Conservation (phyloP, 2,113 vertebrate species). For the Microcebus jonahi region DNA sequence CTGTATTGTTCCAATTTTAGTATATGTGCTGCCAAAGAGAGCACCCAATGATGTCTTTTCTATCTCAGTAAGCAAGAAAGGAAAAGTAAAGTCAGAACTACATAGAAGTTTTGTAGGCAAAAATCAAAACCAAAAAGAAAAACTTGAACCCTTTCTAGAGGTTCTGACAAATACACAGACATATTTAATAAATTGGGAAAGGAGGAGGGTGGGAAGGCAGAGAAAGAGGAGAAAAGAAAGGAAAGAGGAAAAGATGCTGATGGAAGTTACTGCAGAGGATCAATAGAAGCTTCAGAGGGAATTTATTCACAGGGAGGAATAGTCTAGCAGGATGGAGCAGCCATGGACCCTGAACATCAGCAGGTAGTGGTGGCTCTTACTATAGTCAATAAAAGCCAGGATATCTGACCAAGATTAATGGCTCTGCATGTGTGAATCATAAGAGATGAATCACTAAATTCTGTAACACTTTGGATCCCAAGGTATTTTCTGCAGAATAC, state of each 20-base stretch:
- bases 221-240: background rate
- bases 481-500: background rate
- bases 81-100: background rate
- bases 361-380: background rate
- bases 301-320: background rate
- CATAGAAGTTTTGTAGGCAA: background rate
- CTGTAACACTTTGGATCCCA: background rate
- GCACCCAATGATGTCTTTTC: background rate
- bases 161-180: background rate
- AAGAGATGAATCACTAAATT: conserved; percentile 29
- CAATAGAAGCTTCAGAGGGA: conserved; percentile 18
- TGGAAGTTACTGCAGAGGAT: background rate
- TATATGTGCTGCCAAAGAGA: no score
- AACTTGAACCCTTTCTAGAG: background rate
- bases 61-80: conserved; percentile 8
- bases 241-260: background rate
- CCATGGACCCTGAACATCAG: background rate
- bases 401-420: background rate
- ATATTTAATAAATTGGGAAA: background rate
- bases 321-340: background rate
- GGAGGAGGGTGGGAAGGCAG: background rate
- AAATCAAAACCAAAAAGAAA: conserved; percentile 35
- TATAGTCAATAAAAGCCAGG: background rate
- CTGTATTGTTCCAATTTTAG: no score
- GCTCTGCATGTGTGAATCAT: conserved; percentile 23